Base-by-base conservation (phyloP, 1,140 invertebrate species). In the Leucophenga varia region DNA sequence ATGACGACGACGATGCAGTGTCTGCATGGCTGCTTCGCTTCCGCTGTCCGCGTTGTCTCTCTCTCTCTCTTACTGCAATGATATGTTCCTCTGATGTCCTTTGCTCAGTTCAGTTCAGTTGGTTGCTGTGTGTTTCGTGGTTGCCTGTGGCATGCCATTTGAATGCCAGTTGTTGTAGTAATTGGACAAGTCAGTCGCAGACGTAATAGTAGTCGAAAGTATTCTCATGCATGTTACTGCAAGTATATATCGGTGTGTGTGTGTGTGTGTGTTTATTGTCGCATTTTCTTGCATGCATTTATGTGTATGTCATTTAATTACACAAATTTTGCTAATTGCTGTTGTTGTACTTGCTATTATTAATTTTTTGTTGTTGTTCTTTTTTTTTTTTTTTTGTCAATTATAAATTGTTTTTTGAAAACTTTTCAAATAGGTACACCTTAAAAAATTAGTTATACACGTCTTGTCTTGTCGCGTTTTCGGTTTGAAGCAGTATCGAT, bases 101-200 rank as follows among this genome's bases (percentile, higher is more conserved):
- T n/a, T n/a, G n/a, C n/a, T n/a, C n/a, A n/a, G n/a, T n/a, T n/a
- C n/a, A n/a, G n/a, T n/a, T n/a, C n/a, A n/a, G n/a, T n/a, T n/a
- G n/a, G n/a, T n/a, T n/a, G n/a, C n/a, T 55, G 53, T 52, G 40
- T 40, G 43, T 47, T 32, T 45, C 47, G 47, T 49, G 16, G 52
- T 58, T 38, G 43, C 61, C 61, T 64, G 61, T 52, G 61, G 61
- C 58, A 37, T 46, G 56, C 61, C 61, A 64, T 64, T 64, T 64
- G 57, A 64, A 64, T 61, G 61, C 57, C 50, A 43, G 61, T 64
- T 64, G 61, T 61, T 57, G 59, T 60, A 61, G 61, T 64, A 64
- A 64, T 64, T 64, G 61, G 61, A 65, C 61, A 61, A 64, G 61
- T 61, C 61, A 58, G 47, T 64, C 55, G 61, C 61, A 43, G 57